phyloP scores from a whole-genome alignment of 2,113 vertebrate genomes.

The Hymenochirus boettgeri region DNA sequence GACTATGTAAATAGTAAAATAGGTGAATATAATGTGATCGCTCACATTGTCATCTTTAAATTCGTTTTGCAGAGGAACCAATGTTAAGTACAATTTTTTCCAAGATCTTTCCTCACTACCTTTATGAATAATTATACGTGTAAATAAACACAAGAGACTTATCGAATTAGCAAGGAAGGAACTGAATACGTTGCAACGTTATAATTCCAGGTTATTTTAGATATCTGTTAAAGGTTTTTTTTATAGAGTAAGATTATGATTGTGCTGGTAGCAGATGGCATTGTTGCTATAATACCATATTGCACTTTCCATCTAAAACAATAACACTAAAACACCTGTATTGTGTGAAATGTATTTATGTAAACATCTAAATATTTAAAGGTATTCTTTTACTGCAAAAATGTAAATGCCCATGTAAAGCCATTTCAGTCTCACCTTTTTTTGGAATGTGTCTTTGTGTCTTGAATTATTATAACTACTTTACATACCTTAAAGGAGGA shows the following conservation, averaged over 20 bases:
- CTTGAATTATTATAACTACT: no score
- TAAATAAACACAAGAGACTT: slow-evolving; percentile 19
- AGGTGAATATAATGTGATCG: neutral
- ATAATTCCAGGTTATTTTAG: slow-evolving; percentile 31
- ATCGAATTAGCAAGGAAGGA: slow-evolving; percentile 14
- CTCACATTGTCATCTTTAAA: neutral
- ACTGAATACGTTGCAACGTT: slow-evolving; percentile 3
- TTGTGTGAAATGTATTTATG: neutral
- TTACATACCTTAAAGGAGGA: no score
- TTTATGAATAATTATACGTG: slow-evolving; percentile 27
- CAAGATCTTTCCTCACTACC: neutral
- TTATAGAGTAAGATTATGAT: slow-evolving; percentile 16
- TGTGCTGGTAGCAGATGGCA: slow-evolving; percentile 24
- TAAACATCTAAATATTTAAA: slow-evolving; percentile 20
- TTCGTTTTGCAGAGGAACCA: neutral
- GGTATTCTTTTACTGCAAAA: no score
- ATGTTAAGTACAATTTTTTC: neutral
- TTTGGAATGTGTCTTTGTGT: no score
- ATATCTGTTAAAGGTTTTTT: slow-evolving; percentile 18
- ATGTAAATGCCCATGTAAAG: no score
- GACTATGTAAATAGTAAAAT: neutral
- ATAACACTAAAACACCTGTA: slow-evolving; percentile 6
- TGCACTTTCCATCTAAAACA: neutral
- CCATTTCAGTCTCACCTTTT: no score
- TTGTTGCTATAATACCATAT: slow-evolving; percentile 17